A percentile compares a stretch with the other conserved stretches of the same genome.
These are phyloP conservation scores for Prosapia bicincta DNA, from an alignment of 2,888 invertebrate species.

Conservation along the genomic window DNA sequence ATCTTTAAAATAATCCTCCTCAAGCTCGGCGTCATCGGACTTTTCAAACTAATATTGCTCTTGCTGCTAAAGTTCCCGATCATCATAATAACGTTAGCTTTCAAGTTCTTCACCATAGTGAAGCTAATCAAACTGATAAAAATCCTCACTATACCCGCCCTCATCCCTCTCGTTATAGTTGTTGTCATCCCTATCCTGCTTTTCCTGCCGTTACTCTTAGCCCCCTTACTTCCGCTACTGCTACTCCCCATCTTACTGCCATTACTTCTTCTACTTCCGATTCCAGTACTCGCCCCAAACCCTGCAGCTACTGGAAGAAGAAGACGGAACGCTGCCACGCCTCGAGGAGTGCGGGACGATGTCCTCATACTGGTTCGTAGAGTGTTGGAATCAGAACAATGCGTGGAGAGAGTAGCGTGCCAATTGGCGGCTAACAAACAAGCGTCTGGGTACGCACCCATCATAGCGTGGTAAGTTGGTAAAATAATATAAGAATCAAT, in stretches of 20 bases:
- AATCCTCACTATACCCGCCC: conserved; percentile 31
- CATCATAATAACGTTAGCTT: conserved; percentile 28
- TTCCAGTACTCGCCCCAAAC: conserved; percentile 30
- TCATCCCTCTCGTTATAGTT: conserved; percentile 32
- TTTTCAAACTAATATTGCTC: conserved; percentile 34
- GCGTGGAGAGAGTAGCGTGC: conserved; percentile 34
- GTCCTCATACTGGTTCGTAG: conserved; percentile 20
- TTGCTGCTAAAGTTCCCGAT: conserved; percentile 37
- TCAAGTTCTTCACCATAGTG: conserved; percentile 33
- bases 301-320: conserved; percentile 11
- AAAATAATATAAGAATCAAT: too few relatives aligned
- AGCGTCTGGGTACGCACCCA: conserved; percentile 23
- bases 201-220: conserved; percentile 24
- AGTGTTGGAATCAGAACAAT: conserved; percentile 32
- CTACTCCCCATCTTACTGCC: conserved; percentile 33
- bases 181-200: conserved; percentile 19
- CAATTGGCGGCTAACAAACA: conserved; percentile 29
- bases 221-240: conserved; percentile 29
- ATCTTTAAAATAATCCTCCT: conserved; percentile 37
- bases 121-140: conserved; percentile 38
- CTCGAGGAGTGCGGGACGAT: conserved; percentile 15
- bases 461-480: conserved; percentile 33
- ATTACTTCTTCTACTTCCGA: conserved; percentile 30
- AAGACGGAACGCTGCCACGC: not conserved
- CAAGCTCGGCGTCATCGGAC: conserved; percentile 33